Evolutionary conservation across 2,113 vertebrate species (phyloP).

Genomic region (Tonatia bakeri): DNA sequence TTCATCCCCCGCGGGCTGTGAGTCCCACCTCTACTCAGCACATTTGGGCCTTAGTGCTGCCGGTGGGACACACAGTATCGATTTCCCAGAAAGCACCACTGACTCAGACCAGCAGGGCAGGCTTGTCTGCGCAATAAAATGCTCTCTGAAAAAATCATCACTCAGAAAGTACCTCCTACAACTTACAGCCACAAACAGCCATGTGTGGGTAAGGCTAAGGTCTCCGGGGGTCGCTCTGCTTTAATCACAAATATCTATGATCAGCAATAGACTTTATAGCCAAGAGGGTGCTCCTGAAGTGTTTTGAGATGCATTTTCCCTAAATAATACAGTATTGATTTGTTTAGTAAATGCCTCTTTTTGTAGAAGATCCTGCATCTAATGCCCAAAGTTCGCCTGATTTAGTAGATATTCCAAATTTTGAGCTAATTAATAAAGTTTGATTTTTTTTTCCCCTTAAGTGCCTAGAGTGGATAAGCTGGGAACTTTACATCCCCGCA

Average conservation of each 20-base stretch:
- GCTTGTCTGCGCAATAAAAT: neutral
- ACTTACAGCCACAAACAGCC: neutral
- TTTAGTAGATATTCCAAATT: conserved; percentile 27
- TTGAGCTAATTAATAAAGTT: neutral
- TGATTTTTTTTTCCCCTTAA: neutral
- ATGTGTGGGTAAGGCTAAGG: neutral
- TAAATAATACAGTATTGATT: conserved; percentile 24
- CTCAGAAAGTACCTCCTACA: neutral
- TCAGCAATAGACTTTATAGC: neutral
- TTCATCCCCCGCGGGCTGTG: neutral
- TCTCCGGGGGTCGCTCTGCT: neutral
- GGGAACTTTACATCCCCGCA: neutral
- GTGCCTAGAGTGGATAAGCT: neutral
- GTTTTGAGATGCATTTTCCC: conserved; percentile 12
- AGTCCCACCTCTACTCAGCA: neutral
- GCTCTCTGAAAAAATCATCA: neutral
- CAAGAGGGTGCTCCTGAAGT: neutral
- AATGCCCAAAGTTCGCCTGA: neutral
- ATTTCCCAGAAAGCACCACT: neutral
- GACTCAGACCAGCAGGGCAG: neutral
- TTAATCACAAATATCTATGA: conserved; percentile 38
- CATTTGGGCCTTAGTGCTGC: neutral
- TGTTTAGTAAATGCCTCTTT: conserved; percentile 38
- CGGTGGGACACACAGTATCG: neutral
- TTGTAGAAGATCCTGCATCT: conserved; percentile 31